Evolutionary conservation across 2,888 invertebrate genomes (phyloP), one percentile per base, ranked within the genome.

Genomic region (Cylloceria caligata): DNA sequence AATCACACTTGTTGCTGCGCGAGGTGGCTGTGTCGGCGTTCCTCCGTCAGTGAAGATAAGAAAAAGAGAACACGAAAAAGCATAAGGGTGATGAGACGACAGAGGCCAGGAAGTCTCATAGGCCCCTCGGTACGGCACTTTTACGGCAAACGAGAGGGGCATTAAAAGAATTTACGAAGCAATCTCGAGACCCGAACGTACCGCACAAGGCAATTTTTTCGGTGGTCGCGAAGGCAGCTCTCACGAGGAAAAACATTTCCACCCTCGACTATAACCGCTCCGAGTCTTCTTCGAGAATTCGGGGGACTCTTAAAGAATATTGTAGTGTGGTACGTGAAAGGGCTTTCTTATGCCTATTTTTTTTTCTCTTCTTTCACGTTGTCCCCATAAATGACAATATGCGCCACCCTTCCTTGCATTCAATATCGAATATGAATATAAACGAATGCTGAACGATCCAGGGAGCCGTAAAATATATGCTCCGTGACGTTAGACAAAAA

Each of bases 1-100:
- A 89, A 90, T 91, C 89, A 86, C 91, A 92, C 92, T 92, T 92
- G 92, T 92, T 92, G 92, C 92, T 87, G 88, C 85, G 85, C 86
- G 85, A 88, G 84, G 68, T 62, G 71, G 79, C 52, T 49, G 57
- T 75, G 75, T 71, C 67, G 30, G 60, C 11, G 9, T 42, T 42
- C 39, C 42, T 55, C 13, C 7, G 27, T 62, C 27, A 30, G 16
- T 11, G 24, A 11, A 16, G 55, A 69, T 24, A 47, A 65, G 39
- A 34, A 42, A 64, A 75, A 69, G 69, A 75, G 72, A 68, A 76
- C 62, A 24, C 9, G 52, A 68, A 68, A 72, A 49, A 47, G 68
- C 49, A 19, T 52, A 71, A 45, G 49, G 71, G 55, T 52, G 67
- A 71, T 36, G 21, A 45, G 60, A 21, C 30, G 39, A 64, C 34